A percentile compares a stretch with the other conserved stretches of the same genome.
Conservation (phyloP, 2,888 invertebrate species). For the Thereva unica region DNA sequence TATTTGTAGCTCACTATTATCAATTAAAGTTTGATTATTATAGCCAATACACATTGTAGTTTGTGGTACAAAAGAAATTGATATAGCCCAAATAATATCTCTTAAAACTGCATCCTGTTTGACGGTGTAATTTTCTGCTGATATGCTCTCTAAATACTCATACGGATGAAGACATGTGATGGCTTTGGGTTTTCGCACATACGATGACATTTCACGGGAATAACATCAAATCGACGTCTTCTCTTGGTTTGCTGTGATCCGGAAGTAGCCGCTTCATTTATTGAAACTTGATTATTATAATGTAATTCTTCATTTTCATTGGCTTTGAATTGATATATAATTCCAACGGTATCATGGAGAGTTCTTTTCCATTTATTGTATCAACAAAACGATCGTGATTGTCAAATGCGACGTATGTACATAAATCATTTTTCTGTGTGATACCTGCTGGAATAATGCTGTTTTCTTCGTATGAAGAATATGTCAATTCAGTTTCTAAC, state of each 20-base stretch:
- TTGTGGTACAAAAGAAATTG: constrained; percentile 30
- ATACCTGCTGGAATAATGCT: constrained; percentile 45
- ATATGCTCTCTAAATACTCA: constrained; percentile 20
- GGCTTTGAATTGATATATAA: constrained; percentile 46
- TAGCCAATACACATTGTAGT: constrained; percentile 48
- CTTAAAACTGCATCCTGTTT: constrained; percentile 1
- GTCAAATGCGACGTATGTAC: constrained; percentile 47
- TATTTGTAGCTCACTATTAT: constrained; percentile 45
- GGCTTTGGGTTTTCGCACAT: constrained; percentile 8
- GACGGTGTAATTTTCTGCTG: constrained; percentile 6
- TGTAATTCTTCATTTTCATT: neutral
- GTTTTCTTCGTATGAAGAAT: constrained; percentile 40
- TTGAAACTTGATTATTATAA: neutral
- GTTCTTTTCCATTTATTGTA: constrained; percentile 50
- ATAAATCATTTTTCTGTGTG: constrained; percentile 38
- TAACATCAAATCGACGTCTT: constrained; percentile 15
- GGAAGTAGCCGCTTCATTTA: constrained; percentile 12
- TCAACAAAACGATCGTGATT: constrained; percentile 50
- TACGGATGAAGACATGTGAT: constrained; percentile 40
- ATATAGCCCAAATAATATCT: neutral
- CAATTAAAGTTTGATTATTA: constrained; percentile 45
- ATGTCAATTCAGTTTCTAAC: constrained; percentile 50
- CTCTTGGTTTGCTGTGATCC: neutral
- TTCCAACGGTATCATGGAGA: constrained; percentile 51
- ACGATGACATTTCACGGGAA: constrained; percentile 16